phyloP scores from a whole-genome alignment of 2,797 vertebrate species.

The Hoplostethus atlanticus region DNA sequence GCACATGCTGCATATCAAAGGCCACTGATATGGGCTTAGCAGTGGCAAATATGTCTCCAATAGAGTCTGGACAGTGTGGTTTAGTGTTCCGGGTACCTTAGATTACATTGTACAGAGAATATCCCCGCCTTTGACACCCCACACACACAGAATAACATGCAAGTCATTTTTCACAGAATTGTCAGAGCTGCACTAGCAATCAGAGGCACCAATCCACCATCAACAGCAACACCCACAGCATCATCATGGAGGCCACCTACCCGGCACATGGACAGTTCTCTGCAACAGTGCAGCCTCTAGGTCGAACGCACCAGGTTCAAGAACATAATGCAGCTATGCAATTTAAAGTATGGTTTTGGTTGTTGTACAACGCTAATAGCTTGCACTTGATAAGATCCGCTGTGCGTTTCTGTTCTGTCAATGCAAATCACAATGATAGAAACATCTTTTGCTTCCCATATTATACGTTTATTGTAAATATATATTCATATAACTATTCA shows the following conservation, averaged over 20 bases:
- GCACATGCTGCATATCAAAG: not conserved
- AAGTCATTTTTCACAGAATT: not conserved
- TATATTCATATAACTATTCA: slow-evolving; percentile 79
- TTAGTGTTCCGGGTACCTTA: not conserved
- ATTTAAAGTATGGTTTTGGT: too few species aligned
- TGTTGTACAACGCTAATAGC: too few species aligned
- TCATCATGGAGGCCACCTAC: too few species aligned
- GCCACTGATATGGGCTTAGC: not conserved
- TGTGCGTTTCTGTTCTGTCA: not conserved
- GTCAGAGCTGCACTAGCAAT: not conserved
- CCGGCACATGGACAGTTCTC: too few species aligned
- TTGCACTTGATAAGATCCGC: too few species aligned
- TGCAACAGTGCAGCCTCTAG: too few species aligned
- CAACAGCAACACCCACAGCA: not conserved
- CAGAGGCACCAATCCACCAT: not conserved
- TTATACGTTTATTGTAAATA: slow-evolving; percentile 87
- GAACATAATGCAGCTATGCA: too few species aligned
- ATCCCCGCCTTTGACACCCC: slow-evolving; percentile 24
- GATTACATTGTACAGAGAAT: slow-evolving; percentile 11
- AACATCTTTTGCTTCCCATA: slow-evolving; percentile 61
- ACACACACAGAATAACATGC: not conserved
- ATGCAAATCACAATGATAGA: slow-evolving; percentile 7
- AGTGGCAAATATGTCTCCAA: slow-evolving; percentile 3
- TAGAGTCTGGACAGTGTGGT: not conserved
- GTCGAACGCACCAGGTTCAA: too few species aligned